These are phyloP conservation scores for Nettapus auritus DNA, from an alignment of 2,113 vertebrate genomes.

Conservation along the genomic window DNA sequence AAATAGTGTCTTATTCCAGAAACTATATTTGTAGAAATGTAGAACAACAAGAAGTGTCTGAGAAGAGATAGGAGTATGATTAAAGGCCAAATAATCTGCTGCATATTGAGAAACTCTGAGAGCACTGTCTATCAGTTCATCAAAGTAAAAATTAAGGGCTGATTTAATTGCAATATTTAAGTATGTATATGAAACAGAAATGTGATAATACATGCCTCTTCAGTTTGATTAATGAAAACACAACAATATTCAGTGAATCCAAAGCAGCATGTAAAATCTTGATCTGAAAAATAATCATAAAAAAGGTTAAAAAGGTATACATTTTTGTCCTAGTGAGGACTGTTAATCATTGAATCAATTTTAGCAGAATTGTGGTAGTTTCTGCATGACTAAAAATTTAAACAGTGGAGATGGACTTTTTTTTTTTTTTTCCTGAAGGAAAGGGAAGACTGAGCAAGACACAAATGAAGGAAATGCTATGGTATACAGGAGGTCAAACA, in stretches of 20 bases:
- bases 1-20: constrained; percentile 1
- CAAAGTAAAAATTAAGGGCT: not conserved
- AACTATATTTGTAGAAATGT: not conserved
- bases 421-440: not conserved
- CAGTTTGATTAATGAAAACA: not conserved
- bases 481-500: constrained; percentile 26
- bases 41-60: not conserved
- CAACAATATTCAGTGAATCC: not conserved
- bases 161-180: not conserved
- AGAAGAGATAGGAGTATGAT: not conserved
- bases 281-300: not conserved
- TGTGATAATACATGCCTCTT: not conserved
- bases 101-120: not conserved
- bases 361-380: not conserved
- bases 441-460: not conserved
- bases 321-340: not conserved
- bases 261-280: not conserved
- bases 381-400: not conserved
- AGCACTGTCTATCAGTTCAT: not conserved
- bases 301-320: not conserved
- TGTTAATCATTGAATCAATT: not conserved
- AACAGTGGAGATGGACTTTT: not conserved
- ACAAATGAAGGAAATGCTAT: not conserved
- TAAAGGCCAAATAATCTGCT: not conserved
- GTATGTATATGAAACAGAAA: not conserved